Percentiles rank a stretch among this genome's conserved stretches.
phyloP scores from a whole-genome alignment of 2,797 vertebrate species.

The Xiphophorus birchmanni region DNA sequence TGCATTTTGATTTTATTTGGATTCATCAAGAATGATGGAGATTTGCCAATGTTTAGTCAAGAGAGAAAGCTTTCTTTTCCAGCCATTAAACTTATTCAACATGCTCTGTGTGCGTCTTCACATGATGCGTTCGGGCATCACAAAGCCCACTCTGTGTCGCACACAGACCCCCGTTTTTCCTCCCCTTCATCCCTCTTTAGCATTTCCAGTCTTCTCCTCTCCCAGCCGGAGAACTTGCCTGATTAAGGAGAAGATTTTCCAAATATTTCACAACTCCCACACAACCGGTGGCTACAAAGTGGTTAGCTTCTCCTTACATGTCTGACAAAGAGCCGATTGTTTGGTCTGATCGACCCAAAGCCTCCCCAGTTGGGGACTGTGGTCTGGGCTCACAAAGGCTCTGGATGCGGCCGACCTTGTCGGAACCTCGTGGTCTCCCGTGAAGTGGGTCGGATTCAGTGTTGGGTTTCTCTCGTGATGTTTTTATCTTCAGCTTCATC shows the following conservation, averaged over 20 bases:
- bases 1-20: slow-evolving; percentile 20
- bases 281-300: slow-evolving; percentile 44
- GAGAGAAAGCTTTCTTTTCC: slow-evolving; percentile 42
- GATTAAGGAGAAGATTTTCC: slow-evolving; percentile 74
- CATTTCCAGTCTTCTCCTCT: slow-evolving; percentile 73
- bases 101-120: slow-evolving; percentile 57
- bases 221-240: slow-evolving; percentile 52
- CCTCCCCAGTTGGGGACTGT: slow-evolving; percentile 29
- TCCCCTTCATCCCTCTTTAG: slow-evolving; percentile 65
- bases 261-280: slow-evolving; percentile 80
- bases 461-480: slow-evolving; percentile 49
- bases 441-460: slow-evolving; percentile 32
- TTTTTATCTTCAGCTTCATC: slow-evolving; percentile 47
- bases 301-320: slow-evolving; percentile 46
- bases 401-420: slow-evolving; percentile 23
- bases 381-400: slow-evolving; percentile 31
- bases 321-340: slow-evolving; percentile 69
- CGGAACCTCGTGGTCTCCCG: slow-evolving; percentile 46
- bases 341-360: slow-evolving; percentile 26
- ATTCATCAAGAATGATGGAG: slow-evolving; percentile 34
- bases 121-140: slow-evolving; percentile 67
- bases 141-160: slow-evolving; percentile 76
- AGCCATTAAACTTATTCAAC: slow-evolving; percentile 46
- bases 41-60: slow-evolving; percentile 67
- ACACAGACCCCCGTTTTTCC: slow-evolving; percentile 77